phyloP scores from a whole-genome alignment of 2,888 invertebrate species.

The Melieria crassipennis region DNA sequence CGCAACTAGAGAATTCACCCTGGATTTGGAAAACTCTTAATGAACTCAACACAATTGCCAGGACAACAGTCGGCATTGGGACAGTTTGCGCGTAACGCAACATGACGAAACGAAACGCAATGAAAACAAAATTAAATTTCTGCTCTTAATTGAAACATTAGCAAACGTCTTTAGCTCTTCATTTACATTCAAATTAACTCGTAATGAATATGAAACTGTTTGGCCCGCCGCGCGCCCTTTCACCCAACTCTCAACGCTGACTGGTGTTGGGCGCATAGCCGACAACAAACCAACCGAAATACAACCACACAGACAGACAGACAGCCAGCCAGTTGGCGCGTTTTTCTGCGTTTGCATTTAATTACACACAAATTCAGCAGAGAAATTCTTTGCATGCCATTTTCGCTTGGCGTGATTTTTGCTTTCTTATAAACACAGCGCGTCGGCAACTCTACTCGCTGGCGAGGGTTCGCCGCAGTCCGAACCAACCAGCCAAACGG shows the following conservation, averaged over 20 bases:
- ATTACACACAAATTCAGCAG: constrained; percentile 30
- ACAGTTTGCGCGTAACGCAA: not conserved
- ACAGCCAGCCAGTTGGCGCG: not conserved
- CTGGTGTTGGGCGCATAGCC: no score
- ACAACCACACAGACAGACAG: not conserved
- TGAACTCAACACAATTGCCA: constrained; percentile 48
- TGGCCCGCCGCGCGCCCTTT: no score
- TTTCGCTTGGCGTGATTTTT: constrained; percentile 31
- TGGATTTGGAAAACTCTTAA: constrained; percentile 9
- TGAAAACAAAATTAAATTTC: constrained; percentile 60
- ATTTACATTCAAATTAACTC: constrained; percentile 61
- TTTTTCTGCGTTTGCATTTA: constrained; percentile 25
- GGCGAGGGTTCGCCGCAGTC: not conserved
- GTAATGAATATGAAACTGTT: constrained; percentile 56
- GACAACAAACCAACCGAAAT: no score
- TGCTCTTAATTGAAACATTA: constrained; percentile 61
- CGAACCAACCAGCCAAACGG: no score
- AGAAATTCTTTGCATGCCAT: constrained; percentile 33
- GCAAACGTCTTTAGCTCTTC: constrained; percentile 53
- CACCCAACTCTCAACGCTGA: no score
- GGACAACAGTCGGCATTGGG: constrained; percentile 32
- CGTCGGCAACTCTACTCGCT: not conserved
- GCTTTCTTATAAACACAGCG: not conserved
- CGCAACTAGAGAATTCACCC: not conserved
- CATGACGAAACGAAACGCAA: constrained; percentile 37